Evolutionary conservation across 1,140 invertebrate species (phyloP).

Genomic region (Pinna nobilis): DNA sequence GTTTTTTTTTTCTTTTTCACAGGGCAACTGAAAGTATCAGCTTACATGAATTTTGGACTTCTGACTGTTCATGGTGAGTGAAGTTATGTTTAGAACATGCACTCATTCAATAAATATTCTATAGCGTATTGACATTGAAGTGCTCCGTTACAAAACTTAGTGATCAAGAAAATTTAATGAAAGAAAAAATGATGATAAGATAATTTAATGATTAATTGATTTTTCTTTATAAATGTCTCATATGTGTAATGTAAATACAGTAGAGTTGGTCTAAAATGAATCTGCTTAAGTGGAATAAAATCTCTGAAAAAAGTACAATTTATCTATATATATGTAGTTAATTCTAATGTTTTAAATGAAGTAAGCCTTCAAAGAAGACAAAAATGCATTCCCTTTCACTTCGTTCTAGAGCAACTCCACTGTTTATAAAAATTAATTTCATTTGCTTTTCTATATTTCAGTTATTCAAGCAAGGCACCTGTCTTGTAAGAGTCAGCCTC

Average conservation of each 20-base stretch:
- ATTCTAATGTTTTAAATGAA: too few species aligned
- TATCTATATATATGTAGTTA: background rate
- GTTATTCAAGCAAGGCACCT: slow-evolving; percentile 62
- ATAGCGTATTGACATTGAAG: background rate
- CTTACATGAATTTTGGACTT: slow-evolving; percentile 68
- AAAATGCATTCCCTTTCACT: background rate
- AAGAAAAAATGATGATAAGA: background rate
- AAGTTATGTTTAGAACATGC: background rate
- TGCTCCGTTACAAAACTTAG: background rate
- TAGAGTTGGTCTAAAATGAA: too few species aligned
- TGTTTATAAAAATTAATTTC: background rate
- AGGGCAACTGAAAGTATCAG: slow-evolving; percentile 66
- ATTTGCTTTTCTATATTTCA: slow-evolving; percentile 43
- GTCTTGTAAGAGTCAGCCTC: slow-evolving; percentile 51
- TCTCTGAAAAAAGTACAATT: too few species aligned
- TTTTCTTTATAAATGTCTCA: background rate
- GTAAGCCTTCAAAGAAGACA: background rate
- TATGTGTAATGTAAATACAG: background rate
- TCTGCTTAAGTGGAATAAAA: background rate
- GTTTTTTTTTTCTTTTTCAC: slow-evolving; percentile 44
- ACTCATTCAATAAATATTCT: background rate
- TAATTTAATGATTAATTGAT: background rate
- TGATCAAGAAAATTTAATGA: background rate
- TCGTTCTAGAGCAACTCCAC: background rate
- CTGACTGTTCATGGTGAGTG: slow-evolving; percentile 66